Conservation (phyloP, 2,888 invertebrate genomes). For the Parelbella ahira region DNA sequence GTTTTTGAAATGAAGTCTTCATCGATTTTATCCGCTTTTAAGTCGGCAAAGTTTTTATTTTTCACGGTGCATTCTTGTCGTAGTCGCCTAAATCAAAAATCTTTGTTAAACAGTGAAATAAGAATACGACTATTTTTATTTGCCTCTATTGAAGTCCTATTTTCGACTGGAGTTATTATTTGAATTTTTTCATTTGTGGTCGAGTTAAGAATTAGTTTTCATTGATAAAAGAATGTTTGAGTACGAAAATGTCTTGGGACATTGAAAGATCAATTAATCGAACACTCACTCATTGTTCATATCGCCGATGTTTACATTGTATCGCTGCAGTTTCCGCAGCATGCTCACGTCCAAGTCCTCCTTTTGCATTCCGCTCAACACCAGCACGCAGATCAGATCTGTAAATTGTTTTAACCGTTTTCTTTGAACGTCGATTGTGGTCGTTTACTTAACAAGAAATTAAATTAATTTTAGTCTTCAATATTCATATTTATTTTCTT, state of each 20-base stretch:
- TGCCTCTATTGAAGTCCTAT: too few species aligned
- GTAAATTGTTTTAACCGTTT: slow-evolving; percentile 38
- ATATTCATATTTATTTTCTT: too few species aligned
- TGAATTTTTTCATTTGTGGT: too few species aligned
- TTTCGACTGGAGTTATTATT: too few species aligned
- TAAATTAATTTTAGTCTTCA: too few species aligned
- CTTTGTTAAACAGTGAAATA: background rate
- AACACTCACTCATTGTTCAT: slow-evolving; percentile 58
- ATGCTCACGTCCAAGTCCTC: slow-evolving; percentile 57
- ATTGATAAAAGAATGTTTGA: too few species aligned
- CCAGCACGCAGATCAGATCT: slow-evolving; percentile 68
- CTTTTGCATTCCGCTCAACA: slow-evolving; percentile 65
- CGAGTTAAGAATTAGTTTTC: too few species aligned
- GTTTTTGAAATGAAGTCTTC: slow-evolving; percentile 1
- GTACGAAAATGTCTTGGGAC: too few species aligned
- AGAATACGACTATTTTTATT: too few species aligned
- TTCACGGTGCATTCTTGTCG: slow-evolving; percentile 4
- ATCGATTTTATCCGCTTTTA: background rate
- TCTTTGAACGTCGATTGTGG: too few species aligned
- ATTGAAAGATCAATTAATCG: too few species aligned
- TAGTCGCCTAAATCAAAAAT: background rate
- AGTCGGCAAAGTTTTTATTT: background rate
- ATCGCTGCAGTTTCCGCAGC: slow-evolving; percentile 53
- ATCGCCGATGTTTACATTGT: slow-evolving; percentile 59
- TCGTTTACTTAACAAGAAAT: too few species aligned